Percentiles rank a stretch among this genome's conserved stretches.
Conservation (phyloP, 2,888 invertebrate genomes). For the Stegana nigrithorax region DNA sequence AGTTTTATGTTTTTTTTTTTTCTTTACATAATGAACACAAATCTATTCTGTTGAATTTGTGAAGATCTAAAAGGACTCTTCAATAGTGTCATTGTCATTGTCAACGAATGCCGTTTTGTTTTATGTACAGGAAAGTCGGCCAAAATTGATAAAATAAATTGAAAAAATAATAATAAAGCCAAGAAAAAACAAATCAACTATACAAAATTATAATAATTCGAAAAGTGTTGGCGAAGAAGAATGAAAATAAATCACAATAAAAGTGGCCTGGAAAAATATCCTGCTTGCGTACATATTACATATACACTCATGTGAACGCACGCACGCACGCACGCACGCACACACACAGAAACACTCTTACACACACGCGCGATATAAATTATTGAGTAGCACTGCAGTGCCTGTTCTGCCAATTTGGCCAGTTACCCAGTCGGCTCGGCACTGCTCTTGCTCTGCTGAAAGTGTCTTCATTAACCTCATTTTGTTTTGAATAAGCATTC, state of each 20-base stretch:
- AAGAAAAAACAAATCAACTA: slow-evolving; percentile 19
- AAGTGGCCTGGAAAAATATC: slow-evolving; percentile 30
- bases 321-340: slow-evolving; percentile 18
- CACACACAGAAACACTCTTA: slow-evolving; percentile 4
- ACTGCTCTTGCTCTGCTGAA: neutral
- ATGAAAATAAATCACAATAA: neutral
- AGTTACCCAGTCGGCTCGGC: neutral
- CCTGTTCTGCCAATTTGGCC: slow-evolving; percentile 21
- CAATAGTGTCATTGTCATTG: slow-evolving; percentile 59
- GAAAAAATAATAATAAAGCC: slow-evolving; percentile 27
- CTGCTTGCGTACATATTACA: slow-evolving; percentile 46
- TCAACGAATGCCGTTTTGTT: slow-evolving; percentile 37
- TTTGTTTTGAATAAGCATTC: neutral
- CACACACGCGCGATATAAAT: slow-evolving; percentile 35
- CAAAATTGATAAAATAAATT: neutral
- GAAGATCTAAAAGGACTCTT: slow-evolving; percentile 28
- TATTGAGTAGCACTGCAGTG: slow-evolving; percentile 52
- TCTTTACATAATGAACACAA: slow-evolving; percentile 28
- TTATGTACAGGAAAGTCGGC: slow-evolving; percentile 27
- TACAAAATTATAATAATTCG: neutral
- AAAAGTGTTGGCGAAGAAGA: slow-evolving; percentile 12
- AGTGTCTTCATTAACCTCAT: neutral
- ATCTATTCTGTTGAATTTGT: slow-evolving; percentile 21
- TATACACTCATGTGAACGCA: slow-evolving; percentile 24
- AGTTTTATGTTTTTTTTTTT: slow-evolving; percentile 4